Evolutionary conservation across 2,888 invertebrate genomes (phyloP), one percentile per base, ranked within the genome.

Genomic region (Diarsia dahlii): DNA sequence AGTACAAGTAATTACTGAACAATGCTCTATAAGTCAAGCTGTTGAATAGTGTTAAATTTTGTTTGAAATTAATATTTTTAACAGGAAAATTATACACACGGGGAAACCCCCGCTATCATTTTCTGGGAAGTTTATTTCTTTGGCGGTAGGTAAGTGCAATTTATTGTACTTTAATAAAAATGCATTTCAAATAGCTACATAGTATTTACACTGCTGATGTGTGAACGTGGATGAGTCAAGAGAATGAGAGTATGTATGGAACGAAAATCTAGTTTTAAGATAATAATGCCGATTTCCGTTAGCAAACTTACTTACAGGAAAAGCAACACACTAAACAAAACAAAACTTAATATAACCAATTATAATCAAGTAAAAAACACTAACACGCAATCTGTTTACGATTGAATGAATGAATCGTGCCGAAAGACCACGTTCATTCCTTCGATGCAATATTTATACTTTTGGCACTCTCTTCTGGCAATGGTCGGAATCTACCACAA

Each of bases 401-500:
- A 78, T 45, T 56, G 28, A 77, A 75, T 73, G 54, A 76, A 80
- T 75, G 23, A 64, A 77, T 71, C 63, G 20, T 18, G 68, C 64
- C 13, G 18, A 73, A 62, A 66, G 62, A 63, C 54, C 12, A 20
- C 64, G 39, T 23, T 69, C 71, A 71, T 82, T 75, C 72, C 72
- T 70, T 60, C 10, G 13, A 58, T 50, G 5, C 3, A 72, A 73
- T 75, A 82, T 73, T 79, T 52, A 78, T 82, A 86, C 58, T 67
- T 82, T 89, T 89, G 89, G 89, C 90, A 89, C 62, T n/a, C 70
- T 74, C 70, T 77, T 74, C 78, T 88, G 89, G 88, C 89, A 83
- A 56, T 34, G 52, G 13, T 50, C 18, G 74, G 63, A 82, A 84
- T 81, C 60, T 84, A 84, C 78, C 78, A 75, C 76, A 13, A n/a